Evolutionary conservation across 2,113 vertebrate genomes (phyloP), one percentile per base, ranked within the genome.

Genomic region (Zingel zingel): DNA sequence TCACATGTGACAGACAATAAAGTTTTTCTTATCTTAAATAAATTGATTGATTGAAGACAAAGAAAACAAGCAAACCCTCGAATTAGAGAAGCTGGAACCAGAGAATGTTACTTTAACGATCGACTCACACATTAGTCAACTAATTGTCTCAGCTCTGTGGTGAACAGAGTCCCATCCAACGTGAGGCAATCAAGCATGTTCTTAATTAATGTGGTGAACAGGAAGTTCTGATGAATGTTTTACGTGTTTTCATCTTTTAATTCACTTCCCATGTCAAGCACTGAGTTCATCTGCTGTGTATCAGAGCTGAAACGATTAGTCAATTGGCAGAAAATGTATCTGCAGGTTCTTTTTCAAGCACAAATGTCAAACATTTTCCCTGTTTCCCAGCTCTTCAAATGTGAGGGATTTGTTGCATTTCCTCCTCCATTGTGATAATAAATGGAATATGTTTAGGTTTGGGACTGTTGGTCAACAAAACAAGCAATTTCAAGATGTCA

Each of bases 221-320:
- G 36, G 18, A 58, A 63, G 53, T 64, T 65, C 45, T 51, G 74
- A 51, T 77, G 15, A 57, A 70, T 27, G 13, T 21, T 69, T 64
- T 3, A 23, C 53, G 15, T 7, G 1, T 65, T 57, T 11, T 11
- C 3, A 43, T 43, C 10, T 43, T 43, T 43, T 43, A 11, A 43
- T 43, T 64, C 0, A 64, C 53, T 47, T 47, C 23, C 18, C 11
- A 62, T 16, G 39, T 43, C 39, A 43, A 43, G 39, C 39, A 33
- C 19, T 2, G 39, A 6, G 21, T 30, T 63, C 27, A 62, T 8
- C 57, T 45, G 30, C 36, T 14, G 16, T 45, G 36, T 43, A 3
- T 3, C 10, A 3, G 39, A 43, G 39, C 10, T 11, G 39, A 43
- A 43, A 43, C 10, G 3, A 33, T 36, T 10, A 36, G 19, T 23